Evolutionary conservation across 2,888 invertebrate genomes (phyloP).

Genomic region (Nezara viridula): DNA sequence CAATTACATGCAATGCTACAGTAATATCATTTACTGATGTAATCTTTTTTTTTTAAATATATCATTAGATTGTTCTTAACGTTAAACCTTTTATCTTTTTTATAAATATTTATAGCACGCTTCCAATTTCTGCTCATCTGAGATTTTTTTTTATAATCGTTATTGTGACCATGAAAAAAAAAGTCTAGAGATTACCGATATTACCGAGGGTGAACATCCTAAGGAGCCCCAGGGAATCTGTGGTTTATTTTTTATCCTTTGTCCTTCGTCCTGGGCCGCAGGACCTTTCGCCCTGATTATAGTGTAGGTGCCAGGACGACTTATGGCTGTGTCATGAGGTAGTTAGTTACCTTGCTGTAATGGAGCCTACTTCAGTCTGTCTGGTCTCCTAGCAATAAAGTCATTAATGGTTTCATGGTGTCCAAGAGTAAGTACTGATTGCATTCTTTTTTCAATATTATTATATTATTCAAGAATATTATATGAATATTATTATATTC

Average conservation of each 20-base stretch:
- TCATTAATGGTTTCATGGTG: neutral
- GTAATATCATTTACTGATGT: neutral
- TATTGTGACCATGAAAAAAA: neutral
- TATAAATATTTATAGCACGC: neutral
- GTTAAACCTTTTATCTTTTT: neutral
- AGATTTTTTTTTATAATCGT: neutral
- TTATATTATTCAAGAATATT: too few relatives aligned
- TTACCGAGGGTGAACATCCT: neutral
- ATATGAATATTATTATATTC: too few relatives aligned
- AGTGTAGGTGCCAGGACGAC: neutral
- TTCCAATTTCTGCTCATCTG: neutral
- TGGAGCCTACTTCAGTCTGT: neutral
- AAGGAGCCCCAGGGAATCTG: neutral
- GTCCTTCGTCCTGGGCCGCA: neutral
- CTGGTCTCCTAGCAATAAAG: neutral
- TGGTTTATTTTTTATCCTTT: neutral
- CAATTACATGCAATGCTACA: neutral
- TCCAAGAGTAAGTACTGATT: too few relatives aligned
- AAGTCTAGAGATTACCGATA: neutral
- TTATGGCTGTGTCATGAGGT: neutral
- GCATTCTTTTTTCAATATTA: too few relatives aligned
- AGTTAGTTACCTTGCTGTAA: neutral
- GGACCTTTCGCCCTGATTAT: constrained; percentile 16
- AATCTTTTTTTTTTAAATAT: neutral
- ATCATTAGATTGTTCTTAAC: neutral